Percentiles rank a stretch among this genome's conserved stretches.
These are phyloP conservation scores for Montipora sp. DNA, from an alignment of 64 coral and sea anemone species.

Conservation along the genomic window DNA sequence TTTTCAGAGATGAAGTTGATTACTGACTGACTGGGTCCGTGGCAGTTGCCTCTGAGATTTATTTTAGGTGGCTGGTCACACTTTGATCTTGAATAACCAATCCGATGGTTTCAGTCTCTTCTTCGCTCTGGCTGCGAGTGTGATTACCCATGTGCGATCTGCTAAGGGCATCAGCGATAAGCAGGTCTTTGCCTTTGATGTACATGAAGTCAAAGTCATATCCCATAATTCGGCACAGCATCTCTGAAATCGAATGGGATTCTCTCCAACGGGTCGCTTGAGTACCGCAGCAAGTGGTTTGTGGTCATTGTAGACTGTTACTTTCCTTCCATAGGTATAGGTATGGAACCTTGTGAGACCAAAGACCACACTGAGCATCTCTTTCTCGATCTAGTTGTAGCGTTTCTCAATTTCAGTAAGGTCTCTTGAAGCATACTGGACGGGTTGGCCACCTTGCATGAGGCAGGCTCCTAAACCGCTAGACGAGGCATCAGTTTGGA, in stretches of 20 bases:
- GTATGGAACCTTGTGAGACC: slow-evolving; percentile 23
- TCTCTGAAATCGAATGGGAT: no score
- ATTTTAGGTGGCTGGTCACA: background rate
- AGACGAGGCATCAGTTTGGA: slow-evolving; percentile 34
- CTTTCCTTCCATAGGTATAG: slow-evolving; percentile 44
- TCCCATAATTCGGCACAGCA: background rate
- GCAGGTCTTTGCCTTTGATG: slow-evolving; percentile 39
- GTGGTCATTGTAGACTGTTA: background rate
- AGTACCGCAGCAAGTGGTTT: no score
- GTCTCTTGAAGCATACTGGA: slow-evolving; percentile 23
- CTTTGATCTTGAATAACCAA: slow-evolving; percentile 29
- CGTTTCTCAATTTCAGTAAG: background rate
- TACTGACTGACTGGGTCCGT: background rate
- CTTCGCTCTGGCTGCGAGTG: background rate
- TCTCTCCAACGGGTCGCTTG: no score
- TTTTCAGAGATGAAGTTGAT: background rate
- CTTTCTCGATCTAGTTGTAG: no score
- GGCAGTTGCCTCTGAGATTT: slow-evolving; percentile 17
- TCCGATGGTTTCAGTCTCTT: slow-evolving; percentile 21
- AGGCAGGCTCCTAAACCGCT: slow-evolving; percentile 38
- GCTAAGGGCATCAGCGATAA: slow-evolving; percentile 40
- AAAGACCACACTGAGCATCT: background rate
- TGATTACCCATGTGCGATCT: background rate
- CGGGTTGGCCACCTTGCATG: slow-evolving; percentile 29
- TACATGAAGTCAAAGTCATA: slow-evolving; percentile 19